phyloP scores from a whole-genome alignment of 2,888 invertebrate genomes.

The Apomyelois bistriatella region DNA sequence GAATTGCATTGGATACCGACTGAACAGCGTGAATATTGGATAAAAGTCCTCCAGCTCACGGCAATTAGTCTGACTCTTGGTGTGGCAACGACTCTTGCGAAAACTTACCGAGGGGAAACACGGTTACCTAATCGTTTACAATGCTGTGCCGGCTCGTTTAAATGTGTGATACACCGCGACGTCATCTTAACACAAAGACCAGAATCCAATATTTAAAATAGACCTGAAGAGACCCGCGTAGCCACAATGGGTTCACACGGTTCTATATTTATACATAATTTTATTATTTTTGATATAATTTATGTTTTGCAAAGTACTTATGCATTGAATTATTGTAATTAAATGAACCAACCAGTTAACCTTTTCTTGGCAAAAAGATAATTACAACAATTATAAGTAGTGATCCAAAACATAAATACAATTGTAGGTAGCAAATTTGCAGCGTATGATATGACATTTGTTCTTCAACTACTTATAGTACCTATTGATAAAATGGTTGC shows the following conservation, averaged over 20 bases:
- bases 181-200: neutral
- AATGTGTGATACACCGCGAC: conserved; percentile 22
- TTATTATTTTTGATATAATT: neutral
- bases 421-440: too few species aligned
- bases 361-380: too few species aligned
- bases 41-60: conserved; percentile 39
- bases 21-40: conserved; percentile 31
- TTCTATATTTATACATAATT: neutral
- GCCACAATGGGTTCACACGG: neutral
- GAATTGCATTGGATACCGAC: conserved; percentile 34
- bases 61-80: conserved; percentile 47
- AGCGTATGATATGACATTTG: too few species aligned
- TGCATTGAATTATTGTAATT: too few species aligned
- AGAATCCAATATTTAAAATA: neutral
- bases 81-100: conserved; percentile 66
- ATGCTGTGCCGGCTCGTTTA: conserved; percentile 37
- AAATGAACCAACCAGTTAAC: too few species aligned
- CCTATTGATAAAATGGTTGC: too few species aligned
- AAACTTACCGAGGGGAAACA: conserved; percentile 56
- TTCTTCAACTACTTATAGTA: too few species aligned
- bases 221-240: neutral
- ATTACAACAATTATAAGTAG: too few species aligned
- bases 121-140: conserved; percentile 61
- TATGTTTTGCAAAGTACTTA: too few species aligned
- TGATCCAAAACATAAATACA: too few species aligned